Evolutionary conservation across 2,888 invertebrate genomes (phyloP), one percentile per base, ranked within the genome.

Genomic region (Ornithoptera alexandrae): DNA sequence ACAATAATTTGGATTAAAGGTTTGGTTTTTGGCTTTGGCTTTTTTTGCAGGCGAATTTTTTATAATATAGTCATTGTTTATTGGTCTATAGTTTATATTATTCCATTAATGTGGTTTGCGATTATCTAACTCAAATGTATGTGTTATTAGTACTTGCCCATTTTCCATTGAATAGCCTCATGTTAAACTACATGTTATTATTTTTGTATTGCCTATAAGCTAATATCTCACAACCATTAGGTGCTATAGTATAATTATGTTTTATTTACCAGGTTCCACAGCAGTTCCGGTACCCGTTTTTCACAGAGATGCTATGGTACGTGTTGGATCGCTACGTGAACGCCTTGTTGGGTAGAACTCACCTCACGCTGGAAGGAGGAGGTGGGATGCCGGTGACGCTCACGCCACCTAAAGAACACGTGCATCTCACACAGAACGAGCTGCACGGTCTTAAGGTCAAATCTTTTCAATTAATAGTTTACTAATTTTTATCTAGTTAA

Each of bases 251-350:
- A 50, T 46, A 12, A 46, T 46, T 46, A 46, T 46, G 15, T 50
- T 20, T 18, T 61, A 7, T 42, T 60, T 77, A 75, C 0, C 87
- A 96, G 96, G 98, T 99, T 57, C 98, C 98, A 0, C 97, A 97
- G 79, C 98, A 99, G 93, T 99, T 98, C 91, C 96, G 99, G 0
- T 99, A 99, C 86, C 99, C 99, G 0, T 99, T 98, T 92, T 99
- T 98, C 90, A 98, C 97, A 18, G 99, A 99, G 92, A 98, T 99
- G 96, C 92, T 98, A 71, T 99, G 99, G 98, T 99, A 99, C 90
- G 98, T 98, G 58, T 90, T 99, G 76, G 98, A 98, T 79, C 95
- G 97, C 59, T 99, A 99, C 87, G 97, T 98, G 53, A 95, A 95
- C 77, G 97, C 97, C 69, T 89, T 99, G 66, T 92, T 98, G 69